Evolutionary conservation across 2,888 invertebrate genomes (phyloP), one percentile per base, ranked within the genome.

Genomic region (Ectemnius continuus): DNA sequence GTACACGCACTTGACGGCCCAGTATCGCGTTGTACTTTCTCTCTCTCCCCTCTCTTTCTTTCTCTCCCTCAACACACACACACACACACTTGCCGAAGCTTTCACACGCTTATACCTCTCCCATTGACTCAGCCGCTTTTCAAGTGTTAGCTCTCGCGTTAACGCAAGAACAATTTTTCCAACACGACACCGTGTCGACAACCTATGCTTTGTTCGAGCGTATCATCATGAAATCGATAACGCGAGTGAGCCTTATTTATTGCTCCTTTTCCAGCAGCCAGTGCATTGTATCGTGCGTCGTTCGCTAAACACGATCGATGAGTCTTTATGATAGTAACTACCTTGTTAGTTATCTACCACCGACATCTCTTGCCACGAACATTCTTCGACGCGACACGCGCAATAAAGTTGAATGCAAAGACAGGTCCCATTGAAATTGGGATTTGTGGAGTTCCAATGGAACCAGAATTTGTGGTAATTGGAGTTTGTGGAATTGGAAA

Each of bases 161-260:
- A 75, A 73, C 67, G 62, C 65, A 62, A 73, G 67, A 71, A 71
- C 70, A 77, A 80, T 77, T 70, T 77, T 80, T 61, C 71, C 46
- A 45, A 66, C 75, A 68, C 61, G 61, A 36, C 36, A 36, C 52
- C 66, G 79, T 73, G 72, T 59, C 62, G 67, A 70, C 69, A 63
- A 68, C 70, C 61, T 57, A 62, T 61, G 56, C 71, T 64, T 69
- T 48, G 62, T 63, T 68, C 64, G 47, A 52, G 62, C 61, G 70
- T 66, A 66, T 61, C 78, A 71, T 75, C 74, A 71, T 28, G 61
- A 57, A 71, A 81, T 81, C 81, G 68, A 82, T 82, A 82, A 56
- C 65, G 36, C 52, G 57, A 61, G 61, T 59, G 23, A 45, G 48
- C 28, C 26, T 57, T 72, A 73, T 74, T 78, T 74, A 67, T 74